Base-by-base conservation (phyloP, 2,113 vertebrate species). In the Glaucidium brasilianum region DNA sequence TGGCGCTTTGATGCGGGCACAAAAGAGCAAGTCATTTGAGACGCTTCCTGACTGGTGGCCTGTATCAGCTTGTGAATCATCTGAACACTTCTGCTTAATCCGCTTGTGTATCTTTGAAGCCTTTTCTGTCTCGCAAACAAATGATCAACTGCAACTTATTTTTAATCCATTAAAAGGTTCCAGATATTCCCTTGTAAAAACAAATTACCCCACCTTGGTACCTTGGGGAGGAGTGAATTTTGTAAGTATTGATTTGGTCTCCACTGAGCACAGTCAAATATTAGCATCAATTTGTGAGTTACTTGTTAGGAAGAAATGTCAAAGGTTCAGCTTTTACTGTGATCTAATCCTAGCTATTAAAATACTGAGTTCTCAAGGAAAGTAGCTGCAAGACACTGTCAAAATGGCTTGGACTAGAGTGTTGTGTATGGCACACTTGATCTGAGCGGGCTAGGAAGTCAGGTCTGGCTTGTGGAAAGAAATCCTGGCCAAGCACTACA, bases 81-180 rank as follows among this genome's bases (percentile, higher is more conserved):
- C 92, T 16, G 39, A 78, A 4, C 47, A 26, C 90, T 86, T 49
- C 88, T 63, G 85, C 94, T 47, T 93, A 96, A 96, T 95, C 92
- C 90, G 50, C 92, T 86, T 58, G 88, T 50, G 95, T 0, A 93
- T 80, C 92, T 97, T 95, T 96, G 96, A 96, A 96, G 93, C 96
- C 93, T 96, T 85, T 97, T 91, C 92, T 96, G 88, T 30, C 96
- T 88, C 5, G 3, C 92, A 93, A 96, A 96, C 92, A 96, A 97
- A 96, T 84, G 92, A 96, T 92, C 94, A 80, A 91, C 94, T 86
- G 92, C 88, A 88, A 93, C 85, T 96, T 93, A 63, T 88, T 96
- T 96, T 95, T 96, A 97, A 97, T 94, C 83, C 92, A 75, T 93
- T 95, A 91, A 97, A 96, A 95, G 85, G 85, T 74, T 96, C 85